phyloP scores from a whole-genome alignment of 2,797 vertebrate species.

The Antennarius maculatus region DNA sequence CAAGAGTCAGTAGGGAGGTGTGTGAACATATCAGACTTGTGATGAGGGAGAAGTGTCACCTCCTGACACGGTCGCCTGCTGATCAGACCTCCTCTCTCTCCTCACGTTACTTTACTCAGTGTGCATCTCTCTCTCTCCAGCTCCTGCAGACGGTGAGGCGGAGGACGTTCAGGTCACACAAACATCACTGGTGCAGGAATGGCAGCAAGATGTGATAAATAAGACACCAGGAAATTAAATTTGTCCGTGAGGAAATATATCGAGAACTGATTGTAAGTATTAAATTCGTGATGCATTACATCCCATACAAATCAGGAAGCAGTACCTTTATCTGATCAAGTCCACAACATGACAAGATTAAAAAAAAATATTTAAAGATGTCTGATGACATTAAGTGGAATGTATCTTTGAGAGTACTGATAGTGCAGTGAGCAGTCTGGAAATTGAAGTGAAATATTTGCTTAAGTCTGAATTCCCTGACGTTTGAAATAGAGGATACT shows the following conservation, averaged over 20 bases:
- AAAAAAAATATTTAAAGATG: slow-evolving; percentile 45
- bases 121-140: slow-evolving; percentile 87
- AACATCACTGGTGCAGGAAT: slow-evolving; percentile 9
- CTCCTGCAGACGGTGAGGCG: slow-evolving; percentile 77
- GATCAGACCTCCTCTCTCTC: slow-evolving; percentile 79
- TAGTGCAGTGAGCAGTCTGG: slow-evolving; percentile 19
- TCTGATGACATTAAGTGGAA: slow-evolving; percentile 29
- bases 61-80: slow-evolving; percentile 82
- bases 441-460: slow-evolving; percentile 31
- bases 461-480: slow-evolving; percentile 31
- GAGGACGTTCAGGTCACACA: slow-evolving; percentile 34
- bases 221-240: slow-evolving; percentile 62
- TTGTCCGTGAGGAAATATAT: slow-evolving; percentile 35
- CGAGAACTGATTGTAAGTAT: slow-evolving; percentile 15
- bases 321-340: slow-evolving; percentile 56
- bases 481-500: neutral
- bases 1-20: slow-evolving; percentile 24
- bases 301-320: slow-evolving; percentile 42
- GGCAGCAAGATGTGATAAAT: slow-evolving; percentile 44
- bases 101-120: slow-evolving; percentile 73
- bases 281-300: slow-evolving; percentile 1
- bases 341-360: slow-evolving; percentile 37
- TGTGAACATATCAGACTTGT: slow-evolving; percentile 56
- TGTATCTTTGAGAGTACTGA: slow-evolving; percentile 33
- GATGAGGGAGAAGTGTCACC: slow-evolving; percentile 74